Evolutionary conservation across 1,140 invertebrate genomes (phyloP), one percentile per base, ranked within the genome.

Genomic region (Pristionchus pacificus): DNA sequence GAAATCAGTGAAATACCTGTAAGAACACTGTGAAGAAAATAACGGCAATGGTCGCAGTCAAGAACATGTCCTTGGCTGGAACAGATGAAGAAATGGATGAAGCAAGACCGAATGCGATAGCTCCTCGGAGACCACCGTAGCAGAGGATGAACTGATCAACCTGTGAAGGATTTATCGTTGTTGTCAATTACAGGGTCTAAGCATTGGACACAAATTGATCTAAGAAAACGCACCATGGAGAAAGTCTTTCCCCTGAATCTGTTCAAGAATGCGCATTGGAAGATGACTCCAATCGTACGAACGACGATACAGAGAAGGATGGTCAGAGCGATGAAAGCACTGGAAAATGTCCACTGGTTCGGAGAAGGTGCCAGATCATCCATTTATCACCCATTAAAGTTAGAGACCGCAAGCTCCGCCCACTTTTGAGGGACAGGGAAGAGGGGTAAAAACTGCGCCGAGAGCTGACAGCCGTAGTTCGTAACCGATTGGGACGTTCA

Each of bases 241-340:
- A 79, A 66, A 84, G 84, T 29, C 80, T 82, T 61, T 71, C 74
- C 77, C 85, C 87, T 33, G 82, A 75, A 75, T 14, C 74, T 68
- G 67, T 83, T 83, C 58, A 82, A 70, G 25, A 83, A 27, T 25
- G 74, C 74, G 65, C 80, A 84, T 66, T 82, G 80, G 29, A 83
- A 61, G 6, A 82, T 59, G 1, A 82, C 79, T 32, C 79, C 80
- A 80, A 97, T 88, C 75, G 91, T 90, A 83, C 96, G 89, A 87
- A 92, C 98, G 55, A 97, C 84, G 60, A 94, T 91, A 86, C 95
- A 98, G 87, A 97, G 94, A 55, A 93, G 80, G 74, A 99, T 92
- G 6, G 95, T 96, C 78, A 94, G 88, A 31, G 94, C 76, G 59
- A 97, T 91, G 86, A 99, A 98, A n/a, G 88, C 89, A n/a, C n/a